These are phyloP conservation scores for Lapara coniferarum DNA, from an alignment of 2,888 invertebrate species.

Conservation along the genomic window DNA sequence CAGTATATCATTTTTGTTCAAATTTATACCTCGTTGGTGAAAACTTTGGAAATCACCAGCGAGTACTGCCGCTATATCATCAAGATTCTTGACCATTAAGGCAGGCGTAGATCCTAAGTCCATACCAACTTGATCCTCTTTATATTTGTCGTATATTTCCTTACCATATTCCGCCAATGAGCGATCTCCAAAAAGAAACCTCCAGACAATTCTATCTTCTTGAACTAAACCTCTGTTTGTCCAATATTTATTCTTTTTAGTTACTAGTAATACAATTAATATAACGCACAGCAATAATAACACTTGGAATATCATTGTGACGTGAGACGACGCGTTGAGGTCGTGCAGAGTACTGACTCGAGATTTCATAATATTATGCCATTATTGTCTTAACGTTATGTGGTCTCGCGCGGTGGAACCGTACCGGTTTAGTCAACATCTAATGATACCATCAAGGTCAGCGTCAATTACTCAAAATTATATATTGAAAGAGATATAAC, in stretches of 20 bases:
- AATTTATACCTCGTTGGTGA: constrained; percentile 53
- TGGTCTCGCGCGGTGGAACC: too few relatives aligned
- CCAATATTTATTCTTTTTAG: constrained; percentile 57
- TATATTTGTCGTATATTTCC: constrained; percentile 54
- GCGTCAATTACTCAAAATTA: too few relatives aligned
- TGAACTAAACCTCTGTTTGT: constrained; percentile 55
- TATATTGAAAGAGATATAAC: too few relatives aligned
- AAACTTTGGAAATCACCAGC: constrained; percentile 62
- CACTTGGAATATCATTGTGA: constrained; percentile 39
- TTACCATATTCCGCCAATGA: constrained; percentile 59
- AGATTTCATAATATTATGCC: too few relatives aligned
- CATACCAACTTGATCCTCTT: constrained; percentile 51
- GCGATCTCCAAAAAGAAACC: constrained; percentile 52
- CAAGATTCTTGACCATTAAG: constrained; percentile 55
- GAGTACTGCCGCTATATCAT: constrained; percentile 60
- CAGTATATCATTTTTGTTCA: constrained; percentile 56
- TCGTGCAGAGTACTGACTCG: too few relatives aligned
- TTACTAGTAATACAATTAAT: constrained; percentile 35
- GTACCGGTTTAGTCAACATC: too few relatives aligned
- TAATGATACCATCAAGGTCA: too few relatives aligned
- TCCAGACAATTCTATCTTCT: constrained; percentile 45
- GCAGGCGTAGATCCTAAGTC: constrained; percentile 51
- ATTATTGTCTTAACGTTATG: too few relatives aligned
- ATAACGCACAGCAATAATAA: constrained; percentile 40
- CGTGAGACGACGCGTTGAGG: too few relatives aligned